Conservation (phyloP, 2,888 invertebrate genomes). For the Tribolium freemani region DNA sequence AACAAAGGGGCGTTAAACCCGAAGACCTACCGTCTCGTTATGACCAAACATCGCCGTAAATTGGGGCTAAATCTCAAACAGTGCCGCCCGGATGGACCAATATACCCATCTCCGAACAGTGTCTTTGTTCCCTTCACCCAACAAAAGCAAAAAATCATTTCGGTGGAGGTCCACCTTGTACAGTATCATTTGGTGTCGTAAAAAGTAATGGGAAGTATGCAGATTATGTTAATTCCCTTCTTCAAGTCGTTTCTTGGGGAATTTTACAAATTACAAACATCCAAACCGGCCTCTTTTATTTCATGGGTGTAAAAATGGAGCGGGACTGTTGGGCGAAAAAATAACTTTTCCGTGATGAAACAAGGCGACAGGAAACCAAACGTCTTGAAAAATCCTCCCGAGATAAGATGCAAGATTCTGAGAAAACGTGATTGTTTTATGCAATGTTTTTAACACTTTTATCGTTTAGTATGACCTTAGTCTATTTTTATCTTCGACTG, state of each 20-base stretch:
- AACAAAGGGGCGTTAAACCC: neutral
- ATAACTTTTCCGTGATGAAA: constrained; percentile 1
- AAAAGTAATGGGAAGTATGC: constrained; percentile 19
- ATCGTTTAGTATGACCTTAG: constrained; percentile 16
- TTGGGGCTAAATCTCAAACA: constrained; percentile 6
- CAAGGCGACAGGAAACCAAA: constrained; percentile 8
- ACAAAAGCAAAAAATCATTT: constrained; percentile 12
- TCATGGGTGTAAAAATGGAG: neutral
- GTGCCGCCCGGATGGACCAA: constrained; percentile 6
- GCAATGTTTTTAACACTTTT: constrained; percentile 3
- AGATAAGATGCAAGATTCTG: constrained; percentile 4
- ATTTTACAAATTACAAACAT: constrained; percentile 26
- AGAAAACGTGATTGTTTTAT: constrained; percentile 26
- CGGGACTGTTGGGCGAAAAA: neutral
- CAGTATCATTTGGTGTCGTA: constrained; percentile 23
- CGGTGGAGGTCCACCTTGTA: constrained; percentile 13
- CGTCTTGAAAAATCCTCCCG: neutral
- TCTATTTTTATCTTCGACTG: neutral
- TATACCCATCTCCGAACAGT: constrained; percentile 4
- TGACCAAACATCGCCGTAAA: constrained; percentile 13
- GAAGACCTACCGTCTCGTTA: neutral
- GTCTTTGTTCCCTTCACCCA: neutral
- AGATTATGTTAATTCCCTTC: constrained; percentile 22
- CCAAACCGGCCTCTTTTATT: neutral
- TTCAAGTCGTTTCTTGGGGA: neutral